Percentiles rank a stretch among this genome's conserved stretches.
Evolutionary conservation across 2,113 vertebrate genomes (phyloP).

Genomic region (Phainopepla nitens): DNA sequence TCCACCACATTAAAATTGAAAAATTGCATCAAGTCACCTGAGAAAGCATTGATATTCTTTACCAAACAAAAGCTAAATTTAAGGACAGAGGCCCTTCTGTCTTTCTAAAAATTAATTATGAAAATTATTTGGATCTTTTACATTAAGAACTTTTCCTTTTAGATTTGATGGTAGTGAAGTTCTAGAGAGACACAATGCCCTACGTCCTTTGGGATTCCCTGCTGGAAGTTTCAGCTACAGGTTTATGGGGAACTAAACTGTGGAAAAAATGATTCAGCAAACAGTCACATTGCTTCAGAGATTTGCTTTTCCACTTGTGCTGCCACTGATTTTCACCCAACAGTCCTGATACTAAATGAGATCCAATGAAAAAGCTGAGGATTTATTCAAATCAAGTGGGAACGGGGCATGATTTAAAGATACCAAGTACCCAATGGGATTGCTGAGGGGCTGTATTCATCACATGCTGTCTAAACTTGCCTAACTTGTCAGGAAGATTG

Average conservation of each 20-base stretch:
- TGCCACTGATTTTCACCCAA: not conserved
- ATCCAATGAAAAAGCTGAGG: not conserved
- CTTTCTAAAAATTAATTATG: not conserved
- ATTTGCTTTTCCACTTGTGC: not conserved
- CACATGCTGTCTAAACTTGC: fast-evolving
- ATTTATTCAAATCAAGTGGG: not conserved
- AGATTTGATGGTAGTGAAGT: not conserved
- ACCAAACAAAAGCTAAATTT: not conserved
- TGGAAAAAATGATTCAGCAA: not conserved
- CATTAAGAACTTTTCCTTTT: not conserved
- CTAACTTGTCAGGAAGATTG: not conserved
- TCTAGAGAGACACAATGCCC: not conserved
- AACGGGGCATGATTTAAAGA: not conserved
- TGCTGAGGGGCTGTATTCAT: not conserved
- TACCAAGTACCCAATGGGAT: not conserved
- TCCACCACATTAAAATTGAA: not conserved
- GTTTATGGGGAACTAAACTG: not conserved
- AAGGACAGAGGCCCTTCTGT: not conserved
- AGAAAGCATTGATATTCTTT: not conserved
- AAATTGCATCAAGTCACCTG: not conserved
- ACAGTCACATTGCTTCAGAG: not conserved
- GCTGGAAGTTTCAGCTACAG: not conserved
- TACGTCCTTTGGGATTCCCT: not conserved
- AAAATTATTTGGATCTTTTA: not conserved
- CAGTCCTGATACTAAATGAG: not conserved